Conservation (phyloP, 2,797 vertebrate species). For the Melanotaenia parkinsoni region DNA sequence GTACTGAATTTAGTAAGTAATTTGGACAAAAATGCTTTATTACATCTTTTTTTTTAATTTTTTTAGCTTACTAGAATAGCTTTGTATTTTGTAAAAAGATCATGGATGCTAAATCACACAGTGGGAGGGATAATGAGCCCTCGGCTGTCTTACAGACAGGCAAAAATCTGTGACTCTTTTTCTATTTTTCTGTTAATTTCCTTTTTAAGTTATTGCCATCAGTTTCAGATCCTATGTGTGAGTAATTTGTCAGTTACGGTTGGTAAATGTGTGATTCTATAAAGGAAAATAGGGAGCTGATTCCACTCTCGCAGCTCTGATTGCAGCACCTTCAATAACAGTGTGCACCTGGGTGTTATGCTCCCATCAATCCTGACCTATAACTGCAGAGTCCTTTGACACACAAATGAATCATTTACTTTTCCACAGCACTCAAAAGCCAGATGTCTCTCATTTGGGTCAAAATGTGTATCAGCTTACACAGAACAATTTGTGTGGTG, state of each 20-base stretch:
- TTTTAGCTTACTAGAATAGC: background rate
- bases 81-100: background rate
- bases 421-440: no score
- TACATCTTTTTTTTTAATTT: background rate
- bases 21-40: background rate
- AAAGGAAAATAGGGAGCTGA: background rate
- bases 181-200: background rate
- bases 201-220: background rate
- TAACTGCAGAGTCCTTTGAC: background rate
- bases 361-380: background rate
- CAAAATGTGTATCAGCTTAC: background rate
- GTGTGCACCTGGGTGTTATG: no score
- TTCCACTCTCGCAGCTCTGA: background rate
- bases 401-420: no score
- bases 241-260: background rate
- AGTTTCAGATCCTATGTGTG: background rate
- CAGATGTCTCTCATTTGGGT: no score
- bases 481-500: background rate
- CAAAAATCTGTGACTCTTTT: background rate
- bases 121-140: background rate
- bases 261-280: background rate
- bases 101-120: background rate
- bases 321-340: background rate
- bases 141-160: background rate
- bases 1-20: background rate